These are phyloP conservation scores for Ascaphus truei DNA, from an alignment of 2,113 vertebrate genomes.

Conservation along the genomic window DNA sequence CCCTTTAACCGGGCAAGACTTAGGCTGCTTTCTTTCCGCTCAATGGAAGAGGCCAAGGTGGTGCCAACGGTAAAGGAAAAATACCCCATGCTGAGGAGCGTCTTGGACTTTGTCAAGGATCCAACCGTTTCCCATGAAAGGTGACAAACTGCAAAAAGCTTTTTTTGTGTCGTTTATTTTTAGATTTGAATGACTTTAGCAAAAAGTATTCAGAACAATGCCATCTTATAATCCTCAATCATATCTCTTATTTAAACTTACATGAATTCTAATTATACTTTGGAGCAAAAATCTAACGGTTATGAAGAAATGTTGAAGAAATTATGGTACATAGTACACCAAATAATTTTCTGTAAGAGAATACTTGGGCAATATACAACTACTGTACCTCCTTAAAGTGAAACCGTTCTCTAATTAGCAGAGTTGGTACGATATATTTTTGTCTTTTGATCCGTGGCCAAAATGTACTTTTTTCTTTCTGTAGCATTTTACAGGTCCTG, in stretches of 20 bases:
- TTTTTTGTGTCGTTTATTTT: background rate
- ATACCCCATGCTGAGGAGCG: slow-evolving; percentile 78
- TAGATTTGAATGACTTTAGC: slow-evolving; percentile 5
- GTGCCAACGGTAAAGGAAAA: slow-evolving; percentile 79
- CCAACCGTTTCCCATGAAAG: slow-evolving; percentile 79
- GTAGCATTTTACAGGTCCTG: slow-evolving; percentile 85
- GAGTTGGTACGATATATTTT: too few relatives aligned
- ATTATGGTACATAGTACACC: too few relatives aligned
- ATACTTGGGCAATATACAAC: too few relatives aligned
- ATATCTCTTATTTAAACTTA: background rate
- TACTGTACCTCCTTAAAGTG: too few relatives aligned
- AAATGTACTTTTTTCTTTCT: background rate
- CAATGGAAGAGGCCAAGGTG: slow-evolving; percentile 78
- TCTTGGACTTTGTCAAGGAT: slow-evolving; percentile 88
- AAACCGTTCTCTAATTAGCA: too few relatives aligned
- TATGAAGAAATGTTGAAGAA: too few relatives aligned
- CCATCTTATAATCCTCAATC: background rate
- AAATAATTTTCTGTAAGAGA: too few relatives aligned
- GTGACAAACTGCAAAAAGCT: slow-evolving; percentile 52
- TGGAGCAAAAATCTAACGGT: too few relatives aligned
- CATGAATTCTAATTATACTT: slow-evolving; percentile 4
- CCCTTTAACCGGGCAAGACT: slow-evolving; percentile 81
- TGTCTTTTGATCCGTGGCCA: too few relatives aligned
- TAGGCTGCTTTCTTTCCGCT: slow-evolving; percentile 89
- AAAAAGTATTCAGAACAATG: background rate